These are phyloP conservation scores for Microchrysa polita DNA, from an alignment of 2,888 invertebrate genomes.

Conservation along the genomic window DNA sequence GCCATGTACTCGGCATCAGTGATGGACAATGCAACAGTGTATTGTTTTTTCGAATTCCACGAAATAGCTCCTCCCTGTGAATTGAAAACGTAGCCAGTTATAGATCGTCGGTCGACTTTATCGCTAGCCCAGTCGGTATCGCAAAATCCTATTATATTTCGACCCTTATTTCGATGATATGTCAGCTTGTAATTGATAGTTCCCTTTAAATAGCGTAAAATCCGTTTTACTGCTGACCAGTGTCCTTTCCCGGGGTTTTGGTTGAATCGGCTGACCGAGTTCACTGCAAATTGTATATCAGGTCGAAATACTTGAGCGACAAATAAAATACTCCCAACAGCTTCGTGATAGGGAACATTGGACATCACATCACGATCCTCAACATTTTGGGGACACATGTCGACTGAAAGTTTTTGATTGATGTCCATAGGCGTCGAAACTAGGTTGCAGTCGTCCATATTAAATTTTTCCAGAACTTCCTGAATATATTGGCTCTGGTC, in stretches of 20 bases:
- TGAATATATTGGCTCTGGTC: too few relatives aligned
- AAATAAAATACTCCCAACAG: too few relatives aligned
- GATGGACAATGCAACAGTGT: neutral
- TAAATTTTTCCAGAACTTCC: conserved; percentile 48
- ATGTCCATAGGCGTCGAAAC: conserved; percentile 47
- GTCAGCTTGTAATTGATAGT: too few relatives aligned
- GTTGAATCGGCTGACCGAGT: conserved; percentile 49
- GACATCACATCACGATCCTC: conserved; percentile 24
- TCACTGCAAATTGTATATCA: conserved; percentile 50
- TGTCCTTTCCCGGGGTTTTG: conserved; percentile 36
- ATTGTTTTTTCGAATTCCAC: neutral
- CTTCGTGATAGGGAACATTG: neutral
- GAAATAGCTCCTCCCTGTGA: neutral
- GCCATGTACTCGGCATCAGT: too few relatives aligned
- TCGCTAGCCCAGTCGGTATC: conserved; percentile 46
- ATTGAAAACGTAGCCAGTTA: neutral
- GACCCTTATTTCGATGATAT: neutral
- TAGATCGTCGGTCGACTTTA: conserved; percentile 36
- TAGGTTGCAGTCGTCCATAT: conserved; percentile 50
- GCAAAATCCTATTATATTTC: neutral
- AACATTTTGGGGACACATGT: conserved; percentile 46
- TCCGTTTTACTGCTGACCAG: conserved; percentile 41
- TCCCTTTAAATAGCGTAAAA: conserved; percentile 43
- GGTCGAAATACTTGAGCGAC: conserved; percentile 48
- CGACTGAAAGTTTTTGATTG: conserved; percentile 45